These are phyloP conservation scores for Charadrius vociferus DNA, from an alignment of 2,113 vertebrate genomes.

Conservation along the genomic window DNA sequence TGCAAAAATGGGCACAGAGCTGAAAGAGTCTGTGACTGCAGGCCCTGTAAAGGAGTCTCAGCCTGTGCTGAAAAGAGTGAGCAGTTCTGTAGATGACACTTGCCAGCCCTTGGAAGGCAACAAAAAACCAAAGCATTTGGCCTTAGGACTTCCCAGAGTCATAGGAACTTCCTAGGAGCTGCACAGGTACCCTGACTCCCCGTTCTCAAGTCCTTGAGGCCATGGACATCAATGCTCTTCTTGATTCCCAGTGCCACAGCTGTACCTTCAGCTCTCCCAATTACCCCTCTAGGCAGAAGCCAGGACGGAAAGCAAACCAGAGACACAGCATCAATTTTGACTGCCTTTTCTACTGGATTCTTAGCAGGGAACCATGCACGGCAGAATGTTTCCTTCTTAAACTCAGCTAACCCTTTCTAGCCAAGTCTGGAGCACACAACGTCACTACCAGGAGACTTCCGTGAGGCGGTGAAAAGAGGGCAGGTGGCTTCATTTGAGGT, in stretches of 20 bases:
- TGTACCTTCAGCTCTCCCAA: not conserved
- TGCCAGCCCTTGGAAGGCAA: not conserved
- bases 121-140: not conserved
- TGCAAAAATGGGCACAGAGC: not conserved
- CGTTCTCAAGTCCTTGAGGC: not conserved
- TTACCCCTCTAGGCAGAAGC: not conserved
- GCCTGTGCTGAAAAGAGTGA: not conserved
- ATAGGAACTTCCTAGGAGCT: not conserved
- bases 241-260: not conserved
- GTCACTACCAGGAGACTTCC: not conserved
- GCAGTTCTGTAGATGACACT: not conserved
- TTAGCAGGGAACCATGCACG: not conserved
- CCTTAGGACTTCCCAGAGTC: not conserved
- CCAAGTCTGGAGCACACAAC: fast-evolving
- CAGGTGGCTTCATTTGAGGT: not conserved
- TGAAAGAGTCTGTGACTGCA: not conserved
- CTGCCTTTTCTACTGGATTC: not conserved
- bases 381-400: not conserved
- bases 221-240: not conserved
- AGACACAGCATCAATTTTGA: not conserved
- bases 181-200: not conserved
- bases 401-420: not conserved
- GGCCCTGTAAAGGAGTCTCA: not conserved
- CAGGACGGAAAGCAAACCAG: not conserved
- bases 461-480: not conserved